Conservation (phyloP, 1,140 invertebrate species). For the Bathynomus jamesi region DNA sequence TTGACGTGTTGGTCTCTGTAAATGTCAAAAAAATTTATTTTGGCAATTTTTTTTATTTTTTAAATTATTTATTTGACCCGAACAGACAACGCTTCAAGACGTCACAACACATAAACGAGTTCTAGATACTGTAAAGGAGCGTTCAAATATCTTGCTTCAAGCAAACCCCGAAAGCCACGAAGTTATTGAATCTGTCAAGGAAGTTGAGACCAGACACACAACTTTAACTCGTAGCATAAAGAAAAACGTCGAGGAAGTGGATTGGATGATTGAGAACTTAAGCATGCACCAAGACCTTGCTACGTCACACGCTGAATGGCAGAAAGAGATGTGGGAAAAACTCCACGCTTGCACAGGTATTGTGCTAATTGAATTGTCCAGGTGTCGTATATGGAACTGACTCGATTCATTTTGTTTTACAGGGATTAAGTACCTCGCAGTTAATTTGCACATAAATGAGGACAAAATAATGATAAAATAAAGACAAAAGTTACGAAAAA, state of each 20-base stretch:
- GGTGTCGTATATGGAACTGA: no score
- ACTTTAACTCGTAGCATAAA: constrained; percentile 37
- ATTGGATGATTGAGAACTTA: constrained; percentile 64
- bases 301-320: constrained; percentile 74
- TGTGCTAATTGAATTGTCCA: no score
- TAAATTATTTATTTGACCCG: not conserved
- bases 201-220: constrained; percentile 54
- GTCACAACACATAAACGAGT: constrained; percentile 79
- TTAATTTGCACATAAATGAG: no score
- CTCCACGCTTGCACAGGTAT: constrained; percentile 57
- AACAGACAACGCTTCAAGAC: constrained; percentile 63
- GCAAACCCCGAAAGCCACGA: constrained; percentile 51
- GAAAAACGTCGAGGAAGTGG: constrained; percentile 50
- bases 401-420: no score
- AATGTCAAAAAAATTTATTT: no score
- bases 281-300: constrained; percentile 77
- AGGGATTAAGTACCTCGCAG: no score
- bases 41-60: no score
- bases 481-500: no score
- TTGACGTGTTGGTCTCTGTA: no score
- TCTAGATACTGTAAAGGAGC: constrained; percentile 80
- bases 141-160: constrained; percentile 61
- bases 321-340: constrained; percentile 77
- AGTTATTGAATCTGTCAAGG: constrained; percentile 60
- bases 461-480: no score